A percentile compares a stretch with the other conserved stretches of the same genome.
These are phyloP conservation scores for Hiodon tergisus DNA, from an alignment of 2,113 vertebrate species.

Conservation along the genomic window DNA sequence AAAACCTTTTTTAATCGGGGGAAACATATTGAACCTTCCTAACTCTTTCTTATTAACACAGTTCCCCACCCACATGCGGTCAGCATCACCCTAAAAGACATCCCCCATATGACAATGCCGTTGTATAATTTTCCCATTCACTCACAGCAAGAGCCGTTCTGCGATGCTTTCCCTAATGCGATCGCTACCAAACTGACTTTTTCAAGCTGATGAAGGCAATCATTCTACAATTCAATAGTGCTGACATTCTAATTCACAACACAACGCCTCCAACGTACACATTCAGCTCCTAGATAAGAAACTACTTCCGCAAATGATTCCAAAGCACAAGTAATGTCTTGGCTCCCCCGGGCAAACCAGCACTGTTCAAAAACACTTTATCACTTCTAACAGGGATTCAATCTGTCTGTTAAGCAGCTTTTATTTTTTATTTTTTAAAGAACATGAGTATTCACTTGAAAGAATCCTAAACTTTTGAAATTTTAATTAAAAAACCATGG, in stretches of 20 bases:
- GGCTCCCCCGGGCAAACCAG: slow-evolving; percentile 41
- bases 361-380: slow-evolving; percentile 36
- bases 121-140: slow-evolving; percentile 5
- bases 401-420: slow-evolving; percentile 33
- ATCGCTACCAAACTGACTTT: neutral
- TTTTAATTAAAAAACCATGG: no score
- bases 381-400: slow-evolving; percentile 37
- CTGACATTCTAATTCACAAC: slow-evolving; percentile 13
- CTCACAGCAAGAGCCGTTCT: neutral
- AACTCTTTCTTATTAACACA: neutral
- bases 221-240: neutral
- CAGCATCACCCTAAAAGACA: neutral
- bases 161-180: neutral
- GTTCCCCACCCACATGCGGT: neutral
- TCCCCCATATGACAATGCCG: neutral
- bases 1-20: no score
- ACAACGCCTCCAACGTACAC: slow-evolving; percentile 22
- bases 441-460: neutral
- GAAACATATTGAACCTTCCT: no score
- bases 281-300: slow-evolving; percentile 39
- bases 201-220: neutral
- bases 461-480: neutral
- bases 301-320: slow-evolving; percentile 50
- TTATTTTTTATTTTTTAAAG: neutral
- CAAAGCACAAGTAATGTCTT: slow-evolving; percentile 43